These are phyloP conservation scores for Crotalus helleri DNA, from an alignment of 2,113 vertebrate genomes.

Conservation along the genomic window DNA sequence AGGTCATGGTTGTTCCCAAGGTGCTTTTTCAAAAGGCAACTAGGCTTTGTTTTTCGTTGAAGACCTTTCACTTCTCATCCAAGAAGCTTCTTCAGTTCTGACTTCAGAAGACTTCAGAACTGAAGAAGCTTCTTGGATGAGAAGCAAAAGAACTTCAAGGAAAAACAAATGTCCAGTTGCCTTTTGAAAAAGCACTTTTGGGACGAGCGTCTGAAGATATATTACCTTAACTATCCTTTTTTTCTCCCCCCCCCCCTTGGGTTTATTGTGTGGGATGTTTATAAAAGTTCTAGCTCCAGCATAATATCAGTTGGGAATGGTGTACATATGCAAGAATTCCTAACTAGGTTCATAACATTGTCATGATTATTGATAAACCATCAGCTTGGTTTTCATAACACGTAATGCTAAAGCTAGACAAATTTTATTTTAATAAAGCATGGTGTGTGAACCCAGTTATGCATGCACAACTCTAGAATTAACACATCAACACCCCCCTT, in stretches of 20 bases:
- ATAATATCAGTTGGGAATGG: not conserved
- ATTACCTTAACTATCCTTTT: not conserved
- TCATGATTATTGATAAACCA: not conserved
- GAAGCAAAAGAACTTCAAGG: not conserved
- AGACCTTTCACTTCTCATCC: too few species aligned
- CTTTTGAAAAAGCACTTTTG: not conserved
- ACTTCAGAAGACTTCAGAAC: not conserved
- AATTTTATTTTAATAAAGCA: not conserved
- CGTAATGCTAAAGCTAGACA: not conserved
- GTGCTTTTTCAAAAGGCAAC: too few species aligned
- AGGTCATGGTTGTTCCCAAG: not conserved
- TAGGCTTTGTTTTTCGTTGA: too few species aligned
- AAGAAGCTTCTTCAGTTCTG: too few species aligned
- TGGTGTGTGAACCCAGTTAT: not conserved
- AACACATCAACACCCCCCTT: not conserved
- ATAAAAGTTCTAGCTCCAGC: not conserved
- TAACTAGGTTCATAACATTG: not conserved
- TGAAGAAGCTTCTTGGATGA: not conserved
- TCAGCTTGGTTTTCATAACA: not conserved
- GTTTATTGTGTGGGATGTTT: not conserved
- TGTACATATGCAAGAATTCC: not conserved
- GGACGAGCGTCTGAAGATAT: not conserved
- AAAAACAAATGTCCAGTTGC: not conserved
- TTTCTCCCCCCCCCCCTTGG: too few species aligned
- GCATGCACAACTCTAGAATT: not conserved